Percentiles rank a stretch among this genome's conserved stretches.
phyloP scores from a whole-genome alignment of 2,113 vertebrate genomes.

The Coptodon bakossiorum region DNA sequence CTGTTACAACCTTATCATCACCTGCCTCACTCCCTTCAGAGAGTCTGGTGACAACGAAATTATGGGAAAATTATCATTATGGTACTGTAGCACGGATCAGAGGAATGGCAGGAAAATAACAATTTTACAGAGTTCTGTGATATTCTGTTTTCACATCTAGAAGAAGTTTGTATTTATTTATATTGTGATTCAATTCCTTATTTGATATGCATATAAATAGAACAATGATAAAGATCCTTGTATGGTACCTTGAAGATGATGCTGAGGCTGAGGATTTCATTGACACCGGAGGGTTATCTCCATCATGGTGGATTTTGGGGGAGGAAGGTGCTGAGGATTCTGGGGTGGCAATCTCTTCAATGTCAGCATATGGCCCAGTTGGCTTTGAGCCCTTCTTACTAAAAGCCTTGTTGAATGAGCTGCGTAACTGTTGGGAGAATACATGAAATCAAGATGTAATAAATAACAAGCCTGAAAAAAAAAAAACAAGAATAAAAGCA shows the following conservation, averaged over 20 bases:
- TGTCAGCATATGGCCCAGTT: constrained; percentile 86
- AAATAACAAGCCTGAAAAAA: not conserved
- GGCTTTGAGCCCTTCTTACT: constrained; percentile 92
- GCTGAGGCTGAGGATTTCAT: constrained; percentile 77
- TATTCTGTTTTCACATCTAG: not conserved
- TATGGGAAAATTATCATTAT: not conserved
- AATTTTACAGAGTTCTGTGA: not conserved
- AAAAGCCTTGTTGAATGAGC: constrained; percentile 98
- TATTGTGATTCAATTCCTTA: not conserved
- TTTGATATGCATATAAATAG: not conserved
- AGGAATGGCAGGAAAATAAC: not conserved
- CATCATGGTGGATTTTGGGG: constrained; percentile 79
- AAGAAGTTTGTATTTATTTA: not conserved
- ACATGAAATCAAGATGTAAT: not conserved
- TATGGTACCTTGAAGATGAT: constrained; percentile 73
- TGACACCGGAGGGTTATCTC: constrained; percentile 66
- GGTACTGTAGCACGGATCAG: not conserved
- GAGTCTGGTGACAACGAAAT: constrained; percentile 23
- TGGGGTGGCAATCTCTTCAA: constrained; percentile 92
- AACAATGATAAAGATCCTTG: not conserved
- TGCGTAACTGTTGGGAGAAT: constrained; percentile 78
- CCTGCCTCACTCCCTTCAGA: constrained; percentile 53
- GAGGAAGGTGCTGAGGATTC: constrained; percentile 93
- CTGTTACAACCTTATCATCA: constrained; percentile 89
- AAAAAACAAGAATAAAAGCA: not conserved